phyloP scores from a whole-genome alignment of 2,888 invertebrate genomes.

The Priocnemis perturbator region DNA sequence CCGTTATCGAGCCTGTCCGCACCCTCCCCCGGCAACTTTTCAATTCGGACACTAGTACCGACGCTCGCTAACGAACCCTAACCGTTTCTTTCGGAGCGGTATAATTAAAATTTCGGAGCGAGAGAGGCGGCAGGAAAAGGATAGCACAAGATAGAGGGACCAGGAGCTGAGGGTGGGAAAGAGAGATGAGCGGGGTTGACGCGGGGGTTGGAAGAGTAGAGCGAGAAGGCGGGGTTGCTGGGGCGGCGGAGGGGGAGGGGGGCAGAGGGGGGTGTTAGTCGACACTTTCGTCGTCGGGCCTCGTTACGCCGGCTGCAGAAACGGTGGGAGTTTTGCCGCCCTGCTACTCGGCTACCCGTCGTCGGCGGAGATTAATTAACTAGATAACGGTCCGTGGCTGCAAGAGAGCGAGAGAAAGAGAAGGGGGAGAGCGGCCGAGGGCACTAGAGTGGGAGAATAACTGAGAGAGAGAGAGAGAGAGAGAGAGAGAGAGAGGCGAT shows the following conservation, averaged over 20 bases:
- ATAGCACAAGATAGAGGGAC: background rate
- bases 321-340: constrained; percentile 61
- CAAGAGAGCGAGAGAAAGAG: constrained; percentile 31
- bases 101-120: constrained; percentile 14
- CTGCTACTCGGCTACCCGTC: constrained; percentile 55
- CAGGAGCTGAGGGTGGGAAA: background rate
- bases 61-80: constrained; percentile 2
- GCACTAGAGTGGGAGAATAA: constrained; percentile 25
- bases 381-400: constrained; percentile 64
- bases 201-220: background rate
- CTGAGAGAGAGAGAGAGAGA: constrained; percentile 23
- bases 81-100: constrained; percentile 10
- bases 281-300: constrained; percentile 60
- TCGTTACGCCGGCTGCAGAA: constrained; percentile 53
- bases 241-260: background rate
- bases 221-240: constrained; percentile 14
- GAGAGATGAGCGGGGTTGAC: background rate
- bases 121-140: background rate
- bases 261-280: constrained; percentile 23
- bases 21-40: background rate
- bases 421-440: constrained; percentile 31
- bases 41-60: background rate
- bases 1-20: background rate
- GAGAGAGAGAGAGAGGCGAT: background rate
- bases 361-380: constrained; percentile 73